Base-by-base conservation (phyloP, 2,797 vertebrate genomes). In the Siniperca scherzeri region DNA sequence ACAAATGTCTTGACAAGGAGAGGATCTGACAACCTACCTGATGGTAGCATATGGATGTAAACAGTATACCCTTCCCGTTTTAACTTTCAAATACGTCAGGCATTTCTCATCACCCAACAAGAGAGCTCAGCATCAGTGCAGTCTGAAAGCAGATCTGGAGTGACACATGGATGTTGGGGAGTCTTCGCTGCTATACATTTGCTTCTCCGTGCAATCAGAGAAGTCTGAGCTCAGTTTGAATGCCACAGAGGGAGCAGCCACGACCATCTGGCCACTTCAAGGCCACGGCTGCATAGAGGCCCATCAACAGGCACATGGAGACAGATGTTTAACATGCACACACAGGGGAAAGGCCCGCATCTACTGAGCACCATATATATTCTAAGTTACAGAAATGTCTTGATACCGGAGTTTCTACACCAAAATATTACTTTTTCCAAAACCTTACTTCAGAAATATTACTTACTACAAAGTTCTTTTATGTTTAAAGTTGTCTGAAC, bases 221-320 rank as follows among this genome's bases (percentile, higher is more conserved):
- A 83, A 70, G 75, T 7, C 78, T 27, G 79, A 88, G 88, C 74
- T 66, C 46, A 56, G 79, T 74, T 33, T 84, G 83, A 74, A 72
- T 46, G 77, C 83, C 89, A 21, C 77, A 82, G 88, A 80, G 75
- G 82, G 77, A 87, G 74, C 87, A 81, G 85, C 88, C 77, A 62
- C 14, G n/a, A 86, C 89, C 92, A 93, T 92, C 92, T 94, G 94
- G 91, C 84, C 89, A 81, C 89, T 92, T 90, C 91, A 91, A 89
- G 84, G 89, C 72, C 78, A 56, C 73, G 57, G 69, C 82, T 64
- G 67, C 44, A 38, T 59, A 22, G 57, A 36, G 68, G 33, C 67
- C 78, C 90, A 55, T 90, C 85, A 77, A 27, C 85, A 79, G 66
- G 77, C 93, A 85, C 85, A 83, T 76, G 78, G 82, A 89, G 86